phyloP scores from a whole-genome alignment of 1,140 invertebrate species.

The Drosophila virilis region DNA sequence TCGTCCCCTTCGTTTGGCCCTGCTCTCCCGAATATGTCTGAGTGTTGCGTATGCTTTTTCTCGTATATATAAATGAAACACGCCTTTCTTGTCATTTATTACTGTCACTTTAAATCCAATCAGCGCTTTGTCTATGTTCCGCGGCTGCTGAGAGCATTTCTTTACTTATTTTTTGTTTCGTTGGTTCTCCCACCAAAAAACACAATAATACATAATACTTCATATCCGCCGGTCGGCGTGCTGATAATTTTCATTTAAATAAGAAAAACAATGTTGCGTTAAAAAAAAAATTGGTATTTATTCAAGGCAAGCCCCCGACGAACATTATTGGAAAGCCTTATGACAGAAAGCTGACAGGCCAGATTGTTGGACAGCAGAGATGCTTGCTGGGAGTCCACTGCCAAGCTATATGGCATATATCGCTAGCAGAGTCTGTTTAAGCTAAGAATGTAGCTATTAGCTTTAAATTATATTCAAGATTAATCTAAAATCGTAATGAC shows the following conservation, averaged over 20 bases:
- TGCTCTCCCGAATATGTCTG: not conserved
- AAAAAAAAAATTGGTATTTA: conserved; percentile 43
- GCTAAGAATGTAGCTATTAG: no score
- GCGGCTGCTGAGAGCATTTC: conserved; percentile 27
- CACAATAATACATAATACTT: conserved; percentile 31
- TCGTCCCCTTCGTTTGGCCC: no score
- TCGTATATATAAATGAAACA: conserved; percentile 57
- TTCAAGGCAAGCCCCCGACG: conserved; percentile 10
- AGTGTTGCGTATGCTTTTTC: conserved; percentile 34
- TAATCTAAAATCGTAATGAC: no score
- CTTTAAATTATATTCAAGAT: no score
- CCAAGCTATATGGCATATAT: no score
- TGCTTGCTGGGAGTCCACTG: not conserved
- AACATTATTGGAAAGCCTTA: conserved; percentile 20
- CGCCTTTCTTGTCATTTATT: conserved; percentile 70
- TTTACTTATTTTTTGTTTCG: conserved; percentile 17
- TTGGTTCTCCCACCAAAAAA: conserved; percentile 1
- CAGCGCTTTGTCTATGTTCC: conserved; percentile 67
- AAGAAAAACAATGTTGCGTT: conserved; percentile 36
- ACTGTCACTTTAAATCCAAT: conserved; percentile 73
- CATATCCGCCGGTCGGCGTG: conserved; percentile 28
- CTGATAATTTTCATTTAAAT: conserved; percentile 43
- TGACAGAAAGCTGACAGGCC: conserved; percentile 15
- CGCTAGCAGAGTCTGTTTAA: no score
- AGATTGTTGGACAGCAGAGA: not conserved